Base-by-base conservation (phyloP, 2,888 invertebrate genomes). In the Chloromyia formosa region DNA sequence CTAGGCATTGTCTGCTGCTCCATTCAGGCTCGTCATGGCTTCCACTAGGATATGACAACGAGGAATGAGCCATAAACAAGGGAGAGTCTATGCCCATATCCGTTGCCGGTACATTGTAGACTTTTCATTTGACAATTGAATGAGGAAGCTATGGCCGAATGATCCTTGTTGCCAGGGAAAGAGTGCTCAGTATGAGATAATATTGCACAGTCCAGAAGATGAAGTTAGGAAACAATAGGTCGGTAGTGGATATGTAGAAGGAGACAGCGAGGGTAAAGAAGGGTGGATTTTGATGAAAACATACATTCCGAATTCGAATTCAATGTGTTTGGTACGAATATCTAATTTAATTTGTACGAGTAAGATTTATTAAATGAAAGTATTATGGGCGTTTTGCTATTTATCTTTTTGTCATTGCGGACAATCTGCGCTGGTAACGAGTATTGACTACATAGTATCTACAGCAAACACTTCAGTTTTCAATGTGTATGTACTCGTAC, bases 171-270 rank as follows among this genome's bases (percentile, higher is more conserved):
- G 60, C 69, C 61, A 75, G 75, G 75, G 69, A 58, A 7, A 35
- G 73, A 73, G 73, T 75, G 69, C 58, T 45, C 72, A 64, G 73
- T 68, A 69, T 54, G 69, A 75, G 75, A 75, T 75, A 75, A 72
- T 73, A 75, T 73, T 73, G 66, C 73, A 68, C 49, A 73, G 73
- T 56, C 69, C 53, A 73, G n/a, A 20, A 61, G 61, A 68, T 61
- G 74, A 56, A 73, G 66, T 69, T 58, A 66, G 60, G 45, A 66
- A 69, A 75, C 75, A 75, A 75, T 75, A 60, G 62, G 10, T 64
- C 5, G 16, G n/a, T 27, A 35, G 40, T 35, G 71, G 16, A 69
- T 20, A 69, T 9, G 27, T 10, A n/a, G 1, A n/a, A 56, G 20
- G 64, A n/a, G 16, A 20, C n/a, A 22, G 16, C 64, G 23, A 35